Base-by-base conservation (phyloP, 2,888 invertebrate species). In the Lasioglossum malachurum region DNA sequence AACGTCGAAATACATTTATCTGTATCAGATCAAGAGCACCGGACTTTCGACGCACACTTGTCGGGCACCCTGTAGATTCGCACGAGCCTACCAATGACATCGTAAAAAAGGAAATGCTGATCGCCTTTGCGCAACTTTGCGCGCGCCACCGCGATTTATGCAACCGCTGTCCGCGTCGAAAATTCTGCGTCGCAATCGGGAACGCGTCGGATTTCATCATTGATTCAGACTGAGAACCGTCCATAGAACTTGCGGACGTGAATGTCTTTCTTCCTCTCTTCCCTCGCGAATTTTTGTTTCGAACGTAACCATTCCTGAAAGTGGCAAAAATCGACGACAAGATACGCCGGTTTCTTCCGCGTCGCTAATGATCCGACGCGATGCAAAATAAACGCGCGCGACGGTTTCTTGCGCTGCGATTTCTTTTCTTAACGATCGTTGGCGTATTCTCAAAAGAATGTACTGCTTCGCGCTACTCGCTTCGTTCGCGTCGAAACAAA, bases 91-190 rank as follows among this genome's bases (percentile, higher is more conserved):
- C 44, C 19, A 73, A n/a, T 53, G 23, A n/a, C 23, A 53, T n/a
- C 10, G n/a, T 53, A n/a, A n/a, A 53, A n/a, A 53, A 77, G 53
- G 77, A 84, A 84, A 75, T 38, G 60, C 74, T 57, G 84, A 74
- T 73, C 57, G 60, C 35, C 35, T 60, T 83, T 73, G 53, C 77
- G 83, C 83, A 83, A 77, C 72, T n/a, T 19, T 10, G 31, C 77
- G 16, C 77, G 64, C 76, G 76, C 82, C 83, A 73, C 75, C 84
- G 84, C 86, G 84, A 78, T 90, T 81, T 85, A 84, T 84, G 71
- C 64, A 57, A 74, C 77, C 57, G n/a, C 16, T 64, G 41, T 44
- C 12, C 75, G 60, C 75, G 41, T 44, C 49, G 78, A 79, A 73
- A 79, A 73, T 73, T 44, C 71, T 60, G 60, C 41, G 41, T 31